phyloP scores from a whole-genome alignment of 2,113 vertebrate species.

The Peromyscus californicus region DNA sequence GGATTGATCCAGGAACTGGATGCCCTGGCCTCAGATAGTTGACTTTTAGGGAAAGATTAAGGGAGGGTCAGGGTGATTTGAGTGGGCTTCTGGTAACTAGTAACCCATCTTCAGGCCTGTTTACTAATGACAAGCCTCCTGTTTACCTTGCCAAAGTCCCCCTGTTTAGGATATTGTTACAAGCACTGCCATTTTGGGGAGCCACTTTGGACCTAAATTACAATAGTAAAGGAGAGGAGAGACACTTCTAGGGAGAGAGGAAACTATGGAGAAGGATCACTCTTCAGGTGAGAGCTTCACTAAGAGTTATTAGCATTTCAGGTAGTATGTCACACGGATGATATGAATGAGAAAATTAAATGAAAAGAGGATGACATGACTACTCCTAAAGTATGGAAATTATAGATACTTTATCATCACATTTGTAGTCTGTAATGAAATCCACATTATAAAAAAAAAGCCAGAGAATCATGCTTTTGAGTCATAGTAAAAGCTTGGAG shows the following conservation, averaged over 20 bases:
- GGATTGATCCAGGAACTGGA: neutral
- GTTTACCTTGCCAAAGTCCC: neutral
- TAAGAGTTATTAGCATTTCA: neutral
- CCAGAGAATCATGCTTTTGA: neutral
- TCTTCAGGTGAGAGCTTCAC: neutral
- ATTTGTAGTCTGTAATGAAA: neutral
- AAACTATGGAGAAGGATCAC: neutral
- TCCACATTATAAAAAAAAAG: neutral
- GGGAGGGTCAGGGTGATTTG: neutral
- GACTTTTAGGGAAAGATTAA: neutral
- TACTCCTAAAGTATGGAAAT: neutral
- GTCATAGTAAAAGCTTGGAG: neutral
- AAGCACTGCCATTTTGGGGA: neutral
- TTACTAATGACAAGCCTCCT: neutral
- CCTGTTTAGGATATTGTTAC: neutral
- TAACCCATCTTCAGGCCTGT: neutral
- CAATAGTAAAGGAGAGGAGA: neutral
- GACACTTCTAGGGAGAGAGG: neutral
- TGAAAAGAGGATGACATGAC: neutral
- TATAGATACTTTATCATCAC: neutral
- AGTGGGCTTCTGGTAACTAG: neutral
- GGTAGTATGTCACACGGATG: neutral
- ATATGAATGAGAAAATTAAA: neutral
- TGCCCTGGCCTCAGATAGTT: neutral
- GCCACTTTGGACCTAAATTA: neutral